Evolutionary conservation across 2,888 invertebrate species (phyloP), one percentile per base, ranked within the genome.

Genomic region (Calameuta filiformis): DNA sequence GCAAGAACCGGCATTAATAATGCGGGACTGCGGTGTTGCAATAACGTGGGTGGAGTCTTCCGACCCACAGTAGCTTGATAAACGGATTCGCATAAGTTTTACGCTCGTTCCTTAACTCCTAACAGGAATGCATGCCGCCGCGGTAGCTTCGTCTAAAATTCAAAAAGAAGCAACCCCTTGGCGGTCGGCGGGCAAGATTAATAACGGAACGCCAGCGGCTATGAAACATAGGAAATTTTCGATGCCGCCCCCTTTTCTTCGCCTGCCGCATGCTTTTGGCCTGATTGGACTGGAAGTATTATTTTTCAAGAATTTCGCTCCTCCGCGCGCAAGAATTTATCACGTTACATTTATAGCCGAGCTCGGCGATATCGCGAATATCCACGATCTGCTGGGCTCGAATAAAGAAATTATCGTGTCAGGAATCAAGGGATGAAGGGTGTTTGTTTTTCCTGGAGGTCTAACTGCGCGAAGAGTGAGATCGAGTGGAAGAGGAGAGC

Each of bases 1-100:
- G 71, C 71, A 71, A 71, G 71, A 34, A 34, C 31, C 30, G 31
- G 71, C 30, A 71, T 71, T 71, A 71, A 71, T 71, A 71, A 71
- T 71, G 30, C 71, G 33, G 23, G 12, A 30, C 71, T 34, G 71
- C 33, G 33, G 30, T 71, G 71, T 31, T 34, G 71, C 71, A 71
- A 71, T 71, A 71, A 71, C 33, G 71, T 34, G 33, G 71, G 71
- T 31, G 71, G 71, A 34, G 31, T 30, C 33, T 71, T 15, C 30
- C 71, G 71, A 71, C 33, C 30, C 9, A 33, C 71, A 33, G 71
- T 31, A 71, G 30, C 71, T 71, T 71, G 33, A 71, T 34, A 33
- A 33, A 33, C 71, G 71, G 23, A 56, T 56, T 56, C 40, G 40
- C 40, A 56, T 56, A 56, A 56, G 40, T 56, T 56, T 15, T 56